phyloP scores from a whole-genome alignment of 2,888 invertebrate species.

The Drosophila neotestacea region DNA sequence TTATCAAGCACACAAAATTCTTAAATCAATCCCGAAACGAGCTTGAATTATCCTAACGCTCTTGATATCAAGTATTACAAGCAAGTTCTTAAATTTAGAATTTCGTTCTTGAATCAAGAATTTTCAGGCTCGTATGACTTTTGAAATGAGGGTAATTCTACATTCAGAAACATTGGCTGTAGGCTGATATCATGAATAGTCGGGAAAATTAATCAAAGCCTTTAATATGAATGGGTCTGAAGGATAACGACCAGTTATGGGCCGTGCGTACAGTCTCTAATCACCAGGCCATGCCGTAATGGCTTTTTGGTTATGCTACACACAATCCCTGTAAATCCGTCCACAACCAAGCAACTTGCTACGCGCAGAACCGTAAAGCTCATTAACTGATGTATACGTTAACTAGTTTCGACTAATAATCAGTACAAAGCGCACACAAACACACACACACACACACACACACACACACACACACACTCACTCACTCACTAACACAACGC shows the following conservation, averaged over 20 bases:
- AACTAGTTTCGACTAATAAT: constrained; percentile 18
- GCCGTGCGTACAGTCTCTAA: constrained; percentile 9
- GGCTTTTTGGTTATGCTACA: constrained; percentile 13
- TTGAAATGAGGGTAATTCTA: not conserved
- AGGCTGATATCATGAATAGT: not conserved
- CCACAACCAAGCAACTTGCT: not conserved
- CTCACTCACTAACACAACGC: not conserved
- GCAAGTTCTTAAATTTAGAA: too few relatives aligned
- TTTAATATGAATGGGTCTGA: not conserved
- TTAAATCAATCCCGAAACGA: too few relatives aligned
- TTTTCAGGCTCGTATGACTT: too few relatives aligned
- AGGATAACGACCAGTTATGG: not conserved
- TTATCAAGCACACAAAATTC: too few relatives aligned
- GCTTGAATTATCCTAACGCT: too few relatives aligned
- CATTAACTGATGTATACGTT: constrained; percentile 27
- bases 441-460: not conserved
- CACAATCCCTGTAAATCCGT: constrained; percentile 23
- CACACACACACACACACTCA: constrained; percentile 1
- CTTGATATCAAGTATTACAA: too few relatives aligned
- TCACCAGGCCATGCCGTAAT: constrained; percentile 23
- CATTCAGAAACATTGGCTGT: not conserved
- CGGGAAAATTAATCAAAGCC: constrained; percentile 18
- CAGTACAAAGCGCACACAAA: not conserved
- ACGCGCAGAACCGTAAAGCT: constrained; percentile 21
- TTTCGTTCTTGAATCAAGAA: too few relatives aligned